phyloP scores from a whole-genome alignment of 2,113 vertebrate species.

The Sorex fumeus region DNA sequence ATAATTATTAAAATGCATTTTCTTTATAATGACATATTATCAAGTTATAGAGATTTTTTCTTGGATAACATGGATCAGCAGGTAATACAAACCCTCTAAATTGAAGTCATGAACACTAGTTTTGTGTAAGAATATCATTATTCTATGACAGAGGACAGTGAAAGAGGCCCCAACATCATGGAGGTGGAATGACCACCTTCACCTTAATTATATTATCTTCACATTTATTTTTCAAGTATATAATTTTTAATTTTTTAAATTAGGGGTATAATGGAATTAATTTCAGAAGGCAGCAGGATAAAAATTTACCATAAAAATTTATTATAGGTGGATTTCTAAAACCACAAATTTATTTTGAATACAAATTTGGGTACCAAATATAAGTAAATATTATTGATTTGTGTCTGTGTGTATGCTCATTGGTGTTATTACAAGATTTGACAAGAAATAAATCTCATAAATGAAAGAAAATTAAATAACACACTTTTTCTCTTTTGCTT shows the following conservation, averaged over 20 bases:
- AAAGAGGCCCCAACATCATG: neutral
- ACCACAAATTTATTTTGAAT: neutral
- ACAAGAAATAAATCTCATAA: slow-evolving; percentile 20
- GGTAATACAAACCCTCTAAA: slow-evolving; percentile 46
- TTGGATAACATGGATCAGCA: neutral
- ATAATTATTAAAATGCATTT: slow-evolving; percentile 36
- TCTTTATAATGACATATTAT: slow-evolving; percentile 33
- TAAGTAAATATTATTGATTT: neutral
- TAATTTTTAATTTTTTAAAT: slow-evolving; percentile 19
- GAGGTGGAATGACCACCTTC: neutral
- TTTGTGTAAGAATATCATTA: neutral
- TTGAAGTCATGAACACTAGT: neutral
- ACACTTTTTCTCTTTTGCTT: slow-evolving; percentile 22
- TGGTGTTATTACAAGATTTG: neutral
- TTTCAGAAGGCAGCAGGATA: neutral
- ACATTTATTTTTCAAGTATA: neutral
- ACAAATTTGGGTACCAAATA: neutral
- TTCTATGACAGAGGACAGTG: slow-evolving; percentile 19
- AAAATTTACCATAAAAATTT: neutral
- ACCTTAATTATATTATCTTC: neutral
- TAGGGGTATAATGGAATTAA: neutral
- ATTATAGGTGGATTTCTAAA: slow-evolving; percentile 3
- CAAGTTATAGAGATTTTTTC: slow-evolving; percentile 29
- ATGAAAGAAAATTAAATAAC: neutral
- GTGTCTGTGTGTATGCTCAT: neutral